Evolutionary conservation across 2,888 invertebrate species (phyloP), one percentile per base, ranked within the genome.

Genomic region (Unio delphinus): DNA sequence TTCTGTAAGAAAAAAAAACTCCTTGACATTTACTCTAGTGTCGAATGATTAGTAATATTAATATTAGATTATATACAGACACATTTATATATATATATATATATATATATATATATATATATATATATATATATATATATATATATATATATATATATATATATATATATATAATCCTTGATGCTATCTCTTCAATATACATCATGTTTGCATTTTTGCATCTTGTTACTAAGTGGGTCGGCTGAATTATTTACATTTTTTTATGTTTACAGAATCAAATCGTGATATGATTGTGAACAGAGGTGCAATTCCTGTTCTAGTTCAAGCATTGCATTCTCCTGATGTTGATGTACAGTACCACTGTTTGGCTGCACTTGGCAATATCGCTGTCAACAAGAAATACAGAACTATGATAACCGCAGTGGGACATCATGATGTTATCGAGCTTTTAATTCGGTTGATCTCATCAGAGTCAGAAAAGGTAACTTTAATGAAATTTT

Each of bases 381-480:
- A 87, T 74, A 69, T 87, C 2, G 87, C 87, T 4, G 83, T 87
- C 66, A 82, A 79, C 30, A 83, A 85, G 54, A 82, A 81, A 75
- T 85, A 87, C 64, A 77, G 87, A 5, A 78, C 82, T 56, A 83
- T 87, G 83, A 83, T 87, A 84, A 81, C 83, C 0, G 87, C 85
- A n/a, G 76, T 87, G 5, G 87, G 87, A n/a, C 78, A 85, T 65
- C 75, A 81, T 69, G 86, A 86, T 61, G 69, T 86, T 30, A 78
- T 85, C 11, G 74, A 76, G 54, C 74, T 78, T 56, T 76, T 86
- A 62, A 81, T 86, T 11, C 69, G 73, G 55, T 67, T 82, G 15
- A 61, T 82, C 54, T 61, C 67, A 18, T 73, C 77, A 15, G 78
- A 74, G 64, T 78, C 73, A 23, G 80, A 82, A 54, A 72, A 73